Conservation (phyloP, 2,888 invertebrate species). For the Helicoverpa assulta region DNA sequence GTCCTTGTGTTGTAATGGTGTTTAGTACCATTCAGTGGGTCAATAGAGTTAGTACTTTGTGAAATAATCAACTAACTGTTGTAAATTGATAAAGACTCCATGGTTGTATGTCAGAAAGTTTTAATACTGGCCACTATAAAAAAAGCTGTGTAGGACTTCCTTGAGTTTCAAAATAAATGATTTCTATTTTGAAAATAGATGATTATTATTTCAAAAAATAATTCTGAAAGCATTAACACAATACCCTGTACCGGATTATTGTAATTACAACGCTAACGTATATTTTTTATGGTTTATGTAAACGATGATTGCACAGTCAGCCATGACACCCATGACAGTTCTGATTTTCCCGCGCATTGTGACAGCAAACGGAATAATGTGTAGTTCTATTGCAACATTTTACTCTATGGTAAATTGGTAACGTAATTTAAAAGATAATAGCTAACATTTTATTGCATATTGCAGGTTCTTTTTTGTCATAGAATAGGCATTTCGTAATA, state of each 20-base stretch:
- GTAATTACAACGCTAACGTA: not conserved
- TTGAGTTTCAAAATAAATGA: too few species aligned
- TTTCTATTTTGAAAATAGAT: too few species aligned
- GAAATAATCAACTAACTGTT: constrained; percentile 43
- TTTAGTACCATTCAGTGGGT: constrained; percentile 27
- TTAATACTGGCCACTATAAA: not conserved
- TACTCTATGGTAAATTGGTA: constrained; percentile 35
- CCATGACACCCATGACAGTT: constrained; percentile 54
- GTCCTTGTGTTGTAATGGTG: constrained; percentile 49
- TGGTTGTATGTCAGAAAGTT: constrained; percentile 13
- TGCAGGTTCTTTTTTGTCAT: not conserved
- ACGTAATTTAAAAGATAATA: constrained; percentile 9
- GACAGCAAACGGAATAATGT: constrained; percentile 47
- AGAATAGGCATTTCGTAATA: not conserved
- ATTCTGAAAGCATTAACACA: too few species aligned
- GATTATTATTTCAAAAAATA: too few species aligned
- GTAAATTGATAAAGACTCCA: constrained; percentile 50
- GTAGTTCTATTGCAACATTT: constrained; percentile 45
- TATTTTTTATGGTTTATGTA: not conserved
- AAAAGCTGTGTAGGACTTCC: not conserved
- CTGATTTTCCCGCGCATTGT: constrained; percentile 59
- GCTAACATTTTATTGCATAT: not conserved
- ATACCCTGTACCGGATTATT: not conserved
- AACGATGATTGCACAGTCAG: constrained; percentile 29
- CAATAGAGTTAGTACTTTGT: constrained; percentile 37